Base-by-base conservation (phyloP, 2,797 vertebrate species). In the Kryptopterus vitreolus region DNA sequence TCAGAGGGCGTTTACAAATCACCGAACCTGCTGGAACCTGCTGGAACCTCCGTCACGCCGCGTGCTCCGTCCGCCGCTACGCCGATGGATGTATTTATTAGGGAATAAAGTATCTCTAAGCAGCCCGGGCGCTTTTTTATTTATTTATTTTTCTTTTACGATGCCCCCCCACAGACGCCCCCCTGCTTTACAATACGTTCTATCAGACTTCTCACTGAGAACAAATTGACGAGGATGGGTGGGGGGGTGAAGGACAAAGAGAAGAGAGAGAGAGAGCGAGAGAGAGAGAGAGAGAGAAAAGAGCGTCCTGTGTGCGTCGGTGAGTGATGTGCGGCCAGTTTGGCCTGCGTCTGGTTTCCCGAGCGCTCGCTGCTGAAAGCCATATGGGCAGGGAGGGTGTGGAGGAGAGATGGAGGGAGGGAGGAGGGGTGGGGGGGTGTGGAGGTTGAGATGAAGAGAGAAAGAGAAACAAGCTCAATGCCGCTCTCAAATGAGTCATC, bases 171-270 rank as follows among this genome's bases (percentile, higher is more conserved):
- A n/a, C 83, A 9, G 77, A 79, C 81, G 82, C 68, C 76, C 78
- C 82, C 63, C 81, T 71, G 79, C 84, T 80, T 83, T 83, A 81
- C 83, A 84, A 78, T 62, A 62, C 76, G 80, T 75, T 75, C 77
- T 78, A 84, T 87, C 84, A 86, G 84, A 85, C 83, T 85, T 78
- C 85, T 86, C 78, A 87, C 85, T 74, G 83, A 52, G 86, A 83
- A 87, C 85, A 86, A 87, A 87, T 90, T 88, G 88, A 90, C n/a
- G n/a, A n/a, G n/a, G 87, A 86, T n/a, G 84, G 72, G 22, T 31
- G 85, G 82, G 79, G 85, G 83, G n/a, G n/a, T n/a, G n/a, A n/a
- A n/a, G n/a, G n/a, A n/a, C 38, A 43, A 43, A 10, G 38, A 43
- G 10, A 10, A 10, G 77, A 82, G 82, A 76, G 58, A 53, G 69